A percentile compares a stretch with the other conserved stretches of the same genome.
phyloP scores from a whole-genome alignment of 2,888 invertebrate species.

The Lasioglossum zephyrum region DNA sequence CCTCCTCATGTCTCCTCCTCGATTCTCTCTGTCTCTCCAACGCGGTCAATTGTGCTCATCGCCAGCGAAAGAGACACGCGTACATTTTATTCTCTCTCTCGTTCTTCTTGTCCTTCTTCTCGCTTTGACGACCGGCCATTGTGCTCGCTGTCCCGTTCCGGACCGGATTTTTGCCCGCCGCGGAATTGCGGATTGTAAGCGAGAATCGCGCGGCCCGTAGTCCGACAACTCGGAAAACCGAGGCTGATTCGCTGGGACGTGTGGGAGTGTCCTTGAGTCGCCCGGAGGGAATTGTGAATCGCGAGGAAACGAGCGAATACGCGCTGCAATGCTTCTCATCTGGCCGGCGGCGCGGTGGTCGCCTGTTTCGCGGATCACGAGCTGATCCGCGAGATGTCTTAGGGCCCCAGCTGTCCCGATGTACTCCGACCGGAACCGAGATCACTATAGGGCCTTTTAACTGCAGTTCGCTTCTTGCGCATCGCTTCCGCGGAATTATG shows the following conservation, averaged over 20 bases:
- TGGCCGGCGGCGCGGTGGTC: not conserved
- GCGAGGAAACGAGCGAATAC: not conserved
- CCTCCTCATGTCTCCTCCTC: constrained; percentile 17
- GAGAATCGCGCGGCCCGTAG: not conserved
- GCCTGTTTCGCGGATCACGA: constrained; percentile 1
- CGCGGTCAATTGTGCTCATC: constrained; percentile 54
- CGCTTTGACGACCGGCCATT: not conserved
- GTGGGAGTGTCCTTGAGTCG: constrained; percentile 14
- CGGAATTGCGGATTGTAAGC: constrained; percentile 14
- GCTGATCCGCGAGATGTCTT: not conserved
- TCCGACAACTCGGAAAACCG: constrained; percentile 27
- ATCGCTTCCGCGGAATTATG: not conserved
- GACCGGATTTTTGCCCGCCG: not conserved
- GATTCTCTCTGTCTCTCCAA: constrained; percentile 13
- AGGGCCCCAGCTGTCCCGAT: not conserved
- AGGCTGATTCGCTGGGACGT: not conserved
- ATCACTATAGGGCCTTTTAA: not conserved
- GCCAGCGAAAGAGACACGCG: constrained; percentile 42
- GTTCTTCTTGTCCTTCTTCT: not conserved
- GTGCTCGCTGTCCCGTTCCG: not conserved
- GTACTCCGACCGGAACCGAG: not conserved
- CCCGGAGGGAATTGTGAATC: constrained; percentile 13
- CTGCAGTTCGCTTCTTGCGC: not conserved
- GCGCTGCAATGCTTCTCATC: not conserved
- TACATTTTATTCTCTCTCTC: not conserved